Conservation (phyloP, 2,888 invertebrate species). For the Acrobasis repandana region DNA sequence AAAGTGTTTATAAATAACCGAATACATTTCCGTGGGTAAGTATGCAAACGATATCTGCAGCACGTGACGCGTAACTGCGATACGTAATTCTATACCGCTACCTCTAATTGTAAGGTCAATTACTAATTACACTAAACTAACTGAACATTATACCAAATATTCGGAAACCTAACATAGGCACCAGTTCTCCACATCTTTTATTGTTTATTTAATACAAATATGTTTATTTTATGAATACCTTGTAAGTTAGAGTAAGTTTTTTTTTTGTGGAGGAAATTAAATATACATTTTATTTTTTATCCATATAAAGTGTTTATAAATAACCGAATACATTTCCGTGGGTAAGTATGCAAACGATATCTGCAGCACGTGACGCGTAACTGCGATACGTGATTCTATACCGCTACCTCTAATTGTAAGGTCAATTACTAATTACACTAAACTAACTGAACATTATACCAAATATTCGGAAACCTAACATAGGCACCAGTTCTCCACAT, state of each 20-base stretch:
- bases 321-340: background rate
- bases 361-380: conserved; percentile 15
- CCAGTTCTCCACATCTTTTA: no score
- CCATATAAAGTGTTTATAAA: background rate
- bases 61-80: conserved; percentile 17
- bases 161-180: no score
- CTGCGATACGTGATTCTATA: conserved; percentile 16
- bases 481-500: no score
- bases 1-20: background rate
- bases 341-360: conserved; percentile 9
- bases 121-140: conserved; percentile 2
- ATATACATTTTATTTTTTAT: no score
- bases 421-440: no score
- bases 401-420: background rate
- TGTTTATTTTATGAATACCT: no score
- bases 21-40: background rate
- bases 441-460: no score
- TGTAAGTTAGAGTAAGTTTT: no score
- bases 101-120: conserved; percentile 17
- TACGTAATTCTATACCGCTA: conserved; percentile 11
- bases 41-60: conserved; percentile 13
- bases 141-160: no score
- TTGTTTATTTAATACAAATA: no score
- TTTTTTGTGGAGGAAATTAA: no score
- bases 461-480: no score